A percentile compares a stretch with the other conserved stretches of the same genome.
These are phyloP conservation scores for Halictus rubicundus DNA, from an alignment of 1,140 invertebrate genomes.

Conservation along the genomic window DNA sequence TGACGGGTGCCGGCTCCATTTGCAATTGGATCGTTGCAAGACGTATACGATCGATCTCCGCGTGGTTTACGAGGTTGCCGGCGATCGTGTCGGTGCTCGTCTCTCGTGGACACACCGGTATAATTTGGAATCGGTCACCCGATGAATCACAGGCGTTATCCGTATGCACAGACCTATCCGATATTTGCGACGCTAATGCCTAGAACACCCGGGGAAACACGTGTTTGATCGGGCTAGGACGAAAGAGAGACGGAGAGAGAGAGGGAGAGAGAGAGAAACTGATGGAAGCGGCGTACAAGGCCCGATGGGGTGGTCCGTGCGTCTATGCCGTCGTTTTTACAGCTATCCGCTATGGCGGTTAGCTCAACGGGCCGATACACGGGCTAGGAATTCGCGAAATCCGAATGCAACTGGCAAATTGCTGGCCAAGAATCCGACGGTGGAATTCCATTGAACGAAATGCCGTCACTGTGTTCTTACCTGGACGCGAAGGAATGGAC, in stretches of 20 bases:
- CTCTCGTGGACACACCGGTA: conserved; percentile 16
- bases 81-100: conserved; percentile 32
- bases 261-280: conserved; percentile 18
- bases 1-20: conserved; percentile 30
- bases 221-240: neutral
- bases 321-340: conserved; percentile 70
- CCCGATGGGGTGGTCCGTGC: conserved; percentile 70
- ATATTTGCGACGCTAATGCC: conserved; percentile 38
- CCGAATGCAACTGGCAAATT: conserved; percentile 78
- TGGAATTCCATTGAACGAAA: conserved; percentile 76
- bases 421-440: conserved; percentile 71
- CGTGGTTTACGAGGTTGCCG: conserved; percentile 37
- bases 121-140: conserved; percentile 33
- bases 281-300: conserved; percentile 53
- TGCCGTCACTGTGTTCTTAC: conserved; percentile 73
- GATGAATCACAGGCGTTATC: conserved; percentile 50
- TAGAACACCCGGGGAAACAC: neutral
- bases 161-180: neutral
- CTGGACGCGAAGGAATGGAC: conserved; percentile 64
- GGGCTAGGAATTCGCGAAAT: conserved; percentile 78
- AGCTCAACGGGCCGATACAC: conserved; percentile 66
- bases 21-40: conserved; percentile 61
- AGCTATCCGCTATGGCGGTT: conserved; percentile 67
- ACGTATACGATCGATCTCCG: conserved; percentile 52
- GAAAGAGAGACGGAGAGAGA: too few relatives aligned